Conservation (phyloP, 2,797 vertebrate genomes). For the Nothura maculosa region DNA sequence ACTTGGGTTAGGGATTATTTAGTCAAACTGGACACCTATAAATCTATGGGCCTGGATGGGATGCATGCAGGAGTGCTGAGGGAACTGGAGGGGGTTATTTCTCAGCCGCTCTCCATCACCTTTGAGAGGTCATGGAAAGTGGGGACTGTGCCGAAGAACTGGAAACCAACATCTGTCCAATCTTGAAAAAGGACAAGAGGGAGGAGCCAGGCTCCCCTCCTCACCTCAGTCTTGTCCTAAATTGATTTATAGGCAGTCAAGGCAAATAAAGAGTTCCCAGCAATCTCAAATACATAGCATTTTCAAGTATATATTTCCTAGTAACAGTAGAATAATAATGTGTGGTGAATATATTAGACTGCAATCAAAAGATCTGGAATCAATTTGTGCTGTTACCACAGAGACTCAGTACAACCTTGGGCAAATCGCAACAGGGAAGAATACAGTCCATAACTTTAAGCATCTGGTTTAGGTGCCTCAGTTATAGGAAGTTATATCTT, state of each 20-base stretch:
- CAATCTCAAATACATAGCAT: background rate
- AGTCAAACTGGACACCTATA: too few species aligned
- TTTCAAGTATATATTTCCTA: conserved; percentile 22
- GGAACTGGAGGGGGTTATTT: too few species aligned
- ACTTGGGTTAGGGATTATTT: too few species aligned
- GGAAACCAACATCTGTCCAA: too few species aligned
- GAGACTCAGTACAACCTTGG: background rate
- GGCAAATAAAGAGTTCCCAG: conserved; percentile 4
- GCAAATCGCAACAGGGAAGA: background rate
- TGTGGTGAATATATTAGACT: background rate
- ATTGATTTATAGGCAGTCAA: conserved; percentile 3
- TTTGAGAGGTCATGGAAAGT: too few species aligned
- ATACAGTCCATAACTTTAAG: background rate
- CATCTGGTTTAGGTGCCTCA: background rate
- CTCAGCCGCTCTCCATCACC: too few species aligned
- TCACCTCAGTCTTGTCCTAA: background rate
- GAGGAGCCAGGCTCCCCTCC: too few species aligned
- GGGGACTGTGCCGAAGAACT: too few species aligned
- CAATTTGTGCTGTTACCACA: background rate
- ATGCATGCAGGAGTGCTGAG: too few species aligned
- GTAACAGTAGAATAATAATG: background rate
- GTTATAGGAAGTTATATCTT: background rate
- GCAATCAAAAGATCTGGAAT: conserved; percentile 29
- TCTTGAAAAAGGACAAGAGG: too few species aligned
- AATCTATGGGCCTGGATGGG: too few species aligned